Conservation (phyloP, 92 coral and sea anemone species). For the Palythoa heliodiscus region DNA sequence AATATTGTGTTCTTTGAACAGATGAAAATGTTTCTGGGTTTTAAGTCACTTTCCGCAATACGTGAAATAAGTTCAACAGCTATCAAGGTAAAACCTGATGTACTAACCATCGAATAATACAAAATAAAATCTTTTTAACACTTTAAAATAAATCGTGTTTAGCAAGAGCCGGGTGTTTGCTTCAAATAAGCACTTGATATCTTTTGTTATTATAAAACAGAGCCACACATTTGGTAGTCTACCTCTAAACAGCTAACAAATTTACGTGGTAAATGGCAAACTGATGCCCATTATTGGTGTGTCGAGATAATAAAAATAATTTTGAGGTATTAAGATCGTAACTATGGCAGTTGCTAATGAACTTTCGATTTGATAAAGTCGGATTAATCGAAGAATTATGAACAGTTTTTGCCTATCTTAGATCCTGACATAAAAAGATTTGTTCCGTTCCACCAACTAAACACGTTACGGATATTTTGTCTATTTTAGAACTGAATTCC, state of each 20-base stretch:
- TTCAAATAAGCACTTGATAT: not conserved
- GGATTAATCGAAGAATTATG: constrained; percentile 33
- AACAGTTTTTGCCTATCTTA: constrained; percentile 9
- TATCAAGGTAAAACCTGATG: not conserved
- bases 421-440: constrained; percentile 5
- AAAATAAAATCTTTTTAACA: not conserved
- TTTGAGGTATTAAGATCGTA: constrained; percentile 63
- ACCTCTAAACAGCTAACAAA: constrained; percentile 22
- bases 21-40: not conserved
- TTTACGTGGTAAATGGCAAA: constrained; percentile 15
- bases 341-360: constrained; percentile 65
- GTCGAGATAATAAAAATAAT: constrained; percentile 56
- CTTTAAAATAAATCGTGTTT: not conserved
- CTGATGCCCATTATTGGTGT: constrained; percentile 14
- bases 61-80: too few relatives aligned
- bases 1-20: not conserved
- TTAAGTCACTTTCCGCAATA: too few relatives aligned
- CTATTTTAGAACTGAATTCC: not conserved
- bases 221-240: not conserved
- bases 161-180: not conserved
- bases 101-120: not conserved
- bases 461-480: not conserved
- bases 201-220: constrained; percentile 6
- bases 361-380: constrained; percentile 42
- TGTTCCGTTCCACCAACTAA: not conserved